These are phyloP conservation scores for Therioaphis trifolii DNA, from an alignment of 2,888 invertebrate species.

Conservation along the genomic window DNA sequence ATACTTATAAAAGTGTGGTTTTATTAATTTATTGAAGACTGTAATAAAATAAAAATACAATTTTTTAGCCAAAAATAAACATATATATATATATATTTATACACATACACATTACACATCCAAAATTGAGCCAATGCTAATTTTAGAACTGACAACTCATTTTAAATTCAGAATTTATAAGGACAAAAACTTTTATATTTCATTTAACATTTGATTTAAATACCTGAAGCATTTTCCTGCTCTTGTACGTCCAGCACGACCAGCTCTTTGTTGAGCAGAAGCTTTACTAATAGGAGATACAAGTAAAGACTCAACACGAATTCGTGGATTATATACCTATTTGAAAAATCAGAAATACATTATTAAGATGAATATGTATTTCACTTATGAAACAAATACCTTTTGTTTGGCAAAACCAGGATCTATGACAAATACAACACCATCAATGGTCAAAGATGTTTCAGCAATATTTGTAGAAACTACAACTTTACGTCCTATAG, in stretches of 20 bases:
- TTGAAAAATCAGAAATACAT: conserved; percentile 70
- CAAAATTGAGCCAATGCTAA: too few relatives aligned
- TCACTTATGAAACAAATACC: conserved; percentile 70
- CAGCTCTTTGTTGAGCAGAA: conserved; percentile 97
- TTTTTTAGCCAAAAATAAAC: too few relatives aligned
- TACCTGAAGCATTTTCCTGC: conserved; percentile 94
- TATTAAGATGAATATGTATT: conserved; percentile 69
- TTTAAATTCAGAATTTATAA: too few relatives aligned
- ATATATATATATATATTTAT: too few relatives aligned
- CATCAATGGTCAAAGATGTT: conserved; percentile 98
- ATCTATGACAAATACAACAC: conserved; percentile 99
- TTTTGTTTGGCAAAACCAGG: conserved; percentile 99
- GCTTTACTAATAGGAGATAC: conserved; percentile 99
- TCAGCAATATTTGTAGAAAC: conserved; percentile 99
- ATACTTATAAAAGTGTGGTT: too few relatives aligned
- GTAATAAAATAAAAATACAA: too few relatives aligned
- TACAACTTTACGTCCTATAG: conserved; percentile 91
- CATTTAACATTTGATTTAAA: too few relatives aligned
- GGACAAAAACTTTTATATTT: too few relatives aligned
- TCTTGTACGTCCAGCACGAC: conserved; percentile 96
- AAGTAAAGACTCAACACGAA: conserved; percentile 94
- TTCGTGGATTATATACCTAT: conserved; percentile 85
- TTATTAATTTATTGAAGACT: too few relatives aligned
- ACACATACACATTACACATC: too few relatives aligned
- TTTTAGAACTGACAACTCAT: too few relatives aligned